These are phyloP conservation scores for Phania funesta DNA, from an alignment of 2,888 invertebrate genomes.

Conservation along the genomic window DNA sequence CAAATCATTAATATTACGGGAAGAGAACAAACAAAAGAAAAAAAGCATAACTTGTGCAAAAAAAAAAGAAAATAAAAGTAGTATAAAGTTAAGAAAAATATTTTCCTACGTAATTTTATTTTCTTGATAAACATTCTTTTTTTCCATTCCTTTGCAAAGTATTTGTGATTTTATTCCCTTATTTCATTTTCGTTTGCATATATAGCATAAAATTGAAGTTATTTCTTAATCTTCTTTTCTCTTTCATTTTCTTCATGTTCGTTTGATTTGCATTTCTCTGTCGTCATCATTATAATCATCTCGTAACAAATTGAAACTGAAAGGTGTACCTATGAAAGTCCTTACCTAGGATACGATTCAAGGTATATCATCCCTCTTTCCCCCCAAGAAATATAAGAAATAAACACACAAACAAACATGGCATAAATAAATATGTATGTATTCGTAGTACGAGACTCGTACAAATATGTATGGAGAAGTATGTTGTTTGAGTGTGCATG, in stretches of 20 bases:
- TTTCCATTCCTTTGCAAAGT: constrained; percentile 32
- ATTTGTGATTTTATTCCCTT: constrained; percentile 5
- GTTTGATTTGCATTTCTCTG: constrained; percentile 57
- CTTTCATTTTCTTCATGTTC: constrained; percentile 45
- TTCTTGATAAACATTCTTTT: constrained; percentile 45
- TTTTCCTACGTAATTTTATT: constrained; percentile 44
- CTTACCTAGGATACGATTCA: constrained; percentile 78
- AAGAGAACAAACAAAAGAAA: background rate
- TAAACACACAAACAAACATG: background rate
- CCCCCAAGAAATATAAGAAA: background rate
- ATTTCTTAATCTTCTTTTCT: constrained; percentile 45
- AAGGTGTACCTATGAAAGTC: constrained; percentile 79
- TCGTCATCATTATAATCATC: constrained; percentile 50
- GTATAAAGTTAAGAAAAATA: constrained; percentile 30
- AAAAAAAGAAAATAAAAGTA: background rate
- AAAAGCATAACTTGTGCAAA: background rate
- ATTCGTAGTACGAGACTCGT: background rate
- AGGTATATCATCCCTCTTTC: constrained; percentile 76
- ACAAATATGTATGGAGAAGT: background rate
- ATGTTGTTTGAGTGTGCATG: background rate
- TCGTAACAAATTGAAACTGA: constrained; percentile 57
- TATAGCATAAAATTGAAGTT: constrained; percentile 38
- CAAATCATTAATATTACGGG: constrained; percentile 48
- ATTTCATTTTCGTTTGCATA: constrained; percentile 56
- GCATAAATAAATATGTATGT: background rate